Base-by-base conservation (phyloP, 2,888 invertebrate species). In the Micoletzkya japonica region DNA sequence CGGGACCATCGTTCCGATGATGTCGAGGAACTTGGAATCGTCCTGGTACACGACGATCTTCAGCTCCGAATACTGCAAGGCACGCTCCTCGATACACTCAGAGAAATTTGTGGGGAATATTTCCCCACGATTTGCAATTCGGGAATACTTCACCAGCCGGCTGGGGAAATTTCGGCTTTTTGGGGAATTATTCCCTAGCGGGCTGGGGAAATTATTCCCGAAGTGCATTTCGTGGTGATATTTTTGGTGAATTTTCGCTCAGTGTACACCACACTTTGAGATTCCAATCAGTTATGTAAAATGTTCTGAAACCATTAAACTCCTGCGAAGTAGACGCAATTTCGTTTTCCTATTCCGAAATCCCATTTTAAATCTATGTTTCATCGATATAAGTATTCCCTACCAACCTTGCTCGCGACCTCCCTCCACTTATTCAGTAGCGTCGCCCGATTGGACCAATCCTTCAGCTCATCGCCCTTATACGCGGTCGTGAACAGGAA, bases 21-120 rank as follows among this genome's bases (percentile, higher is more conserved):
- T 68, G 64, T 84, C 84, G 63, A 84, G 69, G 68, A 84, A 84
- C 61, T 82, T 82, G 2, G 82, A 79, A 61, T 84, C 82, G 44
- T 82, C 82, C 71, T 82, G 82, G 71, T 78, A 84, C 26, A 84
- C 74, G 52, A 77, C 75, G 3, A 83, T 79, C 32, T 82, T 79
- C 30, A 84, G 70, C 17, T 75, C 74, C 0, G 82, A 73, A 63
- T 80, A 83, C 77, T 83, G 70, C 20, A 80, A 76, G n/a, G 20
- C 26, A 57, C 17, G 17, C 17, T 24, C 17, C 17, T 24, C 24
- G 17, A 20, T 17, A 26, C 17, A n/a, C n/a, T 49, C 37, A 26
- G 10, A 28, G 1, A 68, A 26, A n/a, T n/a, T n/a, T n/a, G n/a
- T n/a, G n/a, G n/a, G n/a, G n/a, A n/a, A n/a, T n/a, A n/a, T n/a